Conservation (phyloP, 2,113 vertebrate genomes). For the Panthera tigris region DNA sequence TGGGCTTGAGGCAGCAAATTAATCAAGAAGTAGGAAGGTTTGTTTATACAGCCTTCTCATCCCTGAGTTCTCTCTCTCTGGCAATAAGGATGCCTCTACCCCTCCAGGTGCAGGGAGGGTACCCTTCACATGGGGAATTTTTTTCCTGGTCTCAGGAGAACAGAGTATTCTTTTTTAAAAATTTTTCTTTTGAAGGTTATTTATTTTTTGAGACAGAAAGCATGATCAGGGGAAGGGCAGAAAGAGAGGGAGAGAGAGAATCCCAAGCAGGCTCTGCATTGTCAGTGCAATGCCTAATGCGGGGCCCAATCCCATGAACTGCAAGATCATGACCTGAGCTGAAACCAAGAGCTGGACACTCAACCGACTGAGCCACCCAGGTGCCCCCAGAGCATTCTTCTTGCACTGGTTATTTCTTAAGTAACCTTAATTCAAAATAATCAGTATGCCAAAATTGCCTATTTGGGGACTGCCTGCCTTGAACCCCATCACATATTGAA, state of each 20-base stretch:
- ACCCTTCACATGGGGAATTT: background rate
- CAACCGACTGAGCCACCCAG: no score
- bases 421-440: background rate
- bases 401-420: background rate
- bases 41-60: background rate
- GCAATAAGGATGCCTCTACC: background rate
- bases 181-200: no score
- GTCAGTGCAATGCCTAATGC: no score
- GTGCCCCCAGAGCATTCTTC: background rate
- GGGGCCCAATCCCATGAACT: no score
- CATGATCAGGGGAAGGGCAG: no score
- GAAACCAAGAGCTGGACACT: no score
- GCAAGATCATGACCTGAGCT: no score
- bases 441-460: background rate
- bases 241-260: no score
- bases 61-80: background rate
- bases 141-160: background rate
- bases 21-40: background rate
- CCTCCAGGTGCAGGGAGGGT: background rate
- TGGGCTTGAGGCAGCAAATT: background rate
- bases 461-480: background rate
- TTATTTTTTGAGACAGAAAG: no score
- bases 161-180: background rate
- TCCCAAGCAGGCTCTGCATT: no score
- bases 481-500: background rate